Base-by-base conservation (phyloP, 92 coral and sea anemone species). In the Porites rus region DNA sequence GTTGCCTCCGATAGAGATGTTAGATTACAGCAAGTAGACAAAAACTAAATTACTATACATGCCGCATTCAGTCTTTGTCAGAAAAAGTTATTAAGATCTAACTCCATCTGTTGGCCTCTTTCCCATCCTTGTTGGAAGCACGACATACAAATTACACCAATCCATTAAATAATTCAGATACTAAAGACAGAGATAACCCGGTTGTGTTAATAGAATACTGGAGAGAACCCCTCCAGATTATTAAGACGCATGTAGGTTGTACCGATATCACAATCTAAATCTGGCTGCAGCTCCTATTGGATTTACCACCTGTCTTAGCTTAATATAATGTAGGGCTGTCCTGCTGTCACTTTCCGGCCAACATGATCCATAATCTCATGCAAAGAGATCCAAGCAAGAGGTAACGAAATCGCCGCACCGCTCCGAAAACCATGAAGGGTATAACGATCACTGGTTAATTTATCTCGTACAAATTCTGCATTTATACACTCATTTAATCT, bases 371-470 rank as follows among this genome's bases (percentile, higher is more conserved):
- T 87, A 22, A 68, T 38, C 78, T 8, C 74, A 64, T 78, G 21
- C 51, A 84, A 50, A 5, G 50, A 22, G 10, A 78, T 3, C 46
- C 84, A 78, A 7, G 63, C 51, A 21, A 87, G 58, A 28, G 88
- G 65, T 59, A 87, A 59, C 46, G 88, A 81, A 12, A 87, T 71
- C 8, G 81, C 90, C 13, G 67, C 76, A 6, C 90, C 88, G n/a
- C 90, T 86, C 10, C 78, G 65, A 65, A 80, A 38, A n/a, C 90
- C 88, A 86, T 80, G 90, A 24, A 86, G 71, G 20, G 88, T 65
- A 17, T 1, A 6, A 38, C 46, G 46, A 38, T 38, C 46, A 4
- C 46, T 38, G 5, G 46, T 38, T 38, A 38, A 38, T 38, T 38
- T 0, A 38, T 3, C 7, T 38, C 0, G 46, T 13, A 11, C 75